These are phyloP conservation scores for Pomacea maculata DNA, from an alignment of 1,140 invertebrate species.

Conservation along the genomic window DNA sequence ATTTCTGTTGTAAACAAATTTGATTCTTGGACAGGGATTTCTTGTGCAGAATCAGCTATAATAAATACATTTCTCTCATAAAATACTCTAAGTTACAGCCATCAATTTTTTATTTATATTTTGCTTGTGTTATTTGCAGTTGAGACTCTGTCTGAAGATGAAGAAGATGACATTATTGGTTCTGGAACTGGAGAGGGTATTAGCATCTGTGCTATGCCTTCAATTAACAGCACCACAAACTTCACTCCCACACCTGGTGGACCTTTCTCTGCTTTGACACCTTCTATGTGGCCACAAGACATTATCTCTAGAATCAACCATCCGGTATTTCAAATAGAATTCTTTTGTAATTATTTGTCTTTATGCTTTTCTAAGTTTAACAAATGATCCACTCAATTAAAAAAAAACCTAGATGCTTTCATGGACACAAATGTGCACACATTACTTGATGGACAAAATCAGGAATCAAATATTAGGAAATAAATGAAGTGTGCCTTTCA, in stretches of 20 bases:
- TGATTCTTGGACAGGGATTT: too few relatives aligned
- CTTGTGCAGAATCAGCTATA: too few relatives aligned
- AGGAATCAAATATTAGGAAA: background rate
- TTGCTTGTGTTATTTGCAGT: conserved; percentile 67
- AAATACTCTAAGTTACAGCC: too few relatives aligned
- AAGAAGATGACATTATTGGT: conserved; percentile 73
- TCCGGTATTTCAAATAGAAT: conserved; percentile 43
- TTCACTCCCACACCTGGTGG: conserved; percentile 65
- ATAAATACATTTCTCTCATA: too few relatives aligned
- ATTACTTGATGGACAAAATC: background rate
- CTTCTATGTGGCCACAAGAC: conserved; percentile 97
- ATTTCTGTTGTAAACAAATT: too few relatives aligned
- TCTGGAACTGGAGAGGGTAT: conserved; percentile 62
- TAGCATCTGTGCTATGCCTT: conserved; percentile 68
- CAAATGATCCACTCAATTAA: too few relatives aligned
- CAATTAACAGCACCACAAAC: conserved; percentile 43
- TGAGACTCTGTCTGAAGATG: conserved; percentile 83
- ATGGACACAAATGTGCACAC: background rate
- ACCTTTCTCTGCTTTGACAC: conserved; percentile 85
- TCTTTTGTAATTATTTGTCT: background rate
- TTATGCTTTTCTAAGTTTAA: conserved; percentile 20
- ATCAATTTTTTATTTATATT: too few relatives aligned
- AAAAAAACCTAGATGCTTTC: too few relatives aligned
- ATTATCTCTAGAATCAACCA: conserved; percentile 78
- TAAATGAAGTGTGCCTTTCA: background rate